Evolutionary conservation across 2,113 vertebrate genomes (phyloP).

Genomic region (Terrapene triunguis): DNA sequence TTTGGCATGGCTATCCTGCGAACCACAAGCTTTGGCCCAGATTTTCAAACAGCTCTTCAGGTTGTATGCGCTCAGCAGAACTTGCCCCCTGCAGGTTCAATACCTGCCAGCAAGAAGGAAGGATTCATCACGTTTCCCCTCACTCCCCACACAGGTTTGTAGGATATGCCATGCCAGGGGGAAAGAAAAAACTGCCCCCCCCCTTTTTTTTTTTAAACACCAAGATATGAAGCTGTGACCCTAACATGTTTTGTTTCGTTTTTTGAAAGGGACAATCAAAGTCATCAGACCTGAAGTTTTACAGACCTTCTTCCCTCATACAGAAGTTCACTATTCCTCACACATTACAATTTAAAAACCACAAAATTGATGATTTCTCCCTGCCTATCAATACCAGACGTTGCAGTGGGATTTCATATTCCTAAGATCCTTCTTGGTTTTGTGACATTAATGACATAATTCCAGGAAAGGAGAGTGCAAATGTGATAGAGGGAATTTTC

Average conservation of each 20-base stretch:
- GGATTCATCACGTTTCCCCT: background rate
- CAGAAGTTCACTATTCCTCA: background rate
- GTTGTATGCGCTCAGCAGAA: background rate
- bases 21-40: background rate
- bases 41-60: accelerated
- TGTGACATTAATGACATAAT: background rate
- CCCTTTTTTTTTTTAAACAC: background rate
- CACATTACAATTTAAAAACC: background rate
- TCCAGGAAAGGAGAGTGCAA: background rate
- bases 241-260: background rate
- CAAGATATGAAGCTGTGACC: background rate
- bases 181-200: background rate
- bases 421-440: background rate
- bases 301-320: background rate
- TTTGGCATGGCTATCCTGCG: background rate
- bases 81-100: background rate
- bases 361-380: background rate
- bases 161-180: background rate
- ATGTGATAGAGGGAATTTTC: background rate
- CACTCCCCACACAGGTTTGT: background rate
- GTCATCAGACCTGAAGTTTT: background rate
- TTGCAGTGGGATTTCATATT: background rate
- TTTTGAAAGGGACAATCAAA: background rate
- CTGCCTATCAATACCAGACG: accelerated
- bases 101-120: background rate